These are phyloP conservation scores for Umimayanthus kanabou DNA, from an alignment of 92 coral and sea anemone species.

Conservation along the genomic window DNA sequence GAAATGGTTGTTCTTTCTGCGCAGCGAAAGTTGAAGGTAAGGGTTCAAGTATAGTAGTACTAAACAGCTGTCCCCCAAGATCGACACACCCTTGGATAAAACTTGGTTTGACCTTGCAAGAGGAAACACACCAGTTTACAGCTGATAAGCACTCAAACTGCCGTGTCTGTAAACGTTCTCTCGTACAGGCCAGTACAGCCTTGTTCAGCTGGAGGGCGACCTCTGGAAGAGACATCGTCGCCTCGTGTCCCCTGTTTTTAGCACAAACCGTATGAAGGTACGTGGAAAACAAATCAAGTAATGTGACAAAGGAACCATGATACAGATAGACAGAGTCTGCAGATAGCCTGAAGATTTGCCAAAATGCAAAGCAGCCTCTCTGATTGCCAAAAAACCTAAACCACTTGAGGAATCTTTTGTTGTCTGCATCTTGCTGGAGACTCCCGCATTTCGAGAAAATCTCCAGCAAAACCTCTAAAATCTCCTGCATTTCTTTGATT, in stretches of 20 bases:
- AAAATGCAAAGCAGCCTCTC: too few species aligned
- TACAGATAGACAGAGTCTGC: neutral
- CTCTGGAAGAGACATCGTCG: conserved; percentile 42
- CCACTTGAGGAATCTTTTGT: too few species aligned
- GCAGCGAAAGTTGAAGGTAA: too few species aligned
- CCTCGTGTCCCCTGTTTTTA: conserved; percentile 28
- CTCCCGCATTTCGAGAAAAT: too few species aligned
- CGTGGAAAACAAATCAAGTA: neutral
- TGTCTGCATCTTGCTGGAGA: neutral
- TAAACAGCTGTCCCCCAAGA: neutral
- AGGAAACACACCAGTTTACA: neutral
- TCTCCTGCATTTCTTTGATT: too few species aligned
- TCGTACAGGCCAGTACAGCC: conserved; percentile 24
- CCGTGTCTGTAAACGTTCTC: neutral
- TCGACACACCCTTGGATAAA: neutral
- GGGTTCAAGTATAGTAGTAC: too few species aligned
- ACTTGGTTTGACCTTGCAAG: neutral
- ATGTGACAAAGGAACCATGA: too few species aligned
- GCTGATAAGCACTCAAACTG: neutral
- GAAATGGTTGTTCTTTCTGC: too few species aligned
- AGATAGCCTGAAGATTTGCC: neutral
- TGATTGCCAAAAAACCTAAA: too few species aligned
- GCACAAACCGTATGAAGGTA: conserved; percentile 30
- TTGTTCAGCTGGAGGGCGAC: conserved; percentile 42
- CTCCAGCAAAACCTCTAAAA: too few species aligned